Evolutionary conservation across 2,113 vertebrate species (phyloP).

Genomic region (Ictalurus punctatus): DNA sequence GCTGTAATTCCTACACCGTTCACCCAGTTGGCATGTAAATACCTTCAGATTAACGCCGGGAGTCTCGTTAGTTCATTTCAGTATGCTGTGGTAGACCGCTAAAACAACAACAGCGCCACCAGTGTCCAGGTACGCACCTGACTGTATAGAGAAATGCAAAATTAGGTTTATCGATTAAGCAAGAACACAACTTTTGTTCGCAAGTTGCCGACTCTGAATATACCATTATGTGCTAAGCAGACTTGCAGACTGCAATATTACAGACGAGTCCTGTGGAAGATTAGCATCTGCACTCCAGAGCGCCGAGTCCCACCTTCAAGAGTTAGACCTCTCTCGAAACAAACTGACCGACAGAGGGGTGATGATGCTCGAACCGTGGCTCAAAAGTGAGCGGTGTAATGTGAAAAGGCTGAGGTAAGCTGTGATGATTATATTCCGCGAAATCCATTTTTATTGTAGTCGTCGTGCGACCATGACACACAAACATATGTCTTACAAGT

Average conservation of each 20-base stretch:
- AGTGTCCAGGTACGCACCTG: background rate
- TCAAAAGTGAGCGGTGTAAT: background rate
- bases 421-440: background rate
- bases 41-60: background rate
- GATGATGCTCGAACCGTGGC: background rate
- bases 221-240: background rate
- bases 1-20: background rate
- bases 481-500: background rate
- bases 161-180: background rate
- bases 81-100: background rate
- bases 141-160: background rate
- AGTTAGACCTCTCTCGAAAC: conserved; percentile 17
- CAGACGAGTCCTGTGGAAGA: background rate
- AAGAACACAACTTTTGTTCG: background rate
- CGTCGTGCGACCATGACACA: background rate
- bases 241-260: conserved; percentile 7
- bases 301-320: background rate
- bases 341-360: background rate
- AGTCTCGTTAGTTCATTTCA: background rate
- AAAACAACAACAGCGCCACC: background rate
- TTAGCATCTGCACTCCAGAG: background rate
- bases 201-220: too few species aligned
- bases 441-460: background rate
- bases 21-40: background rate
- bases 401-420: conserved; percentile 7